These are phyloP conservation scores for Aplidium turbinatum DNA, from an alignment of 23 tunicate genomes.

Conservation along the genomic window DNA sequence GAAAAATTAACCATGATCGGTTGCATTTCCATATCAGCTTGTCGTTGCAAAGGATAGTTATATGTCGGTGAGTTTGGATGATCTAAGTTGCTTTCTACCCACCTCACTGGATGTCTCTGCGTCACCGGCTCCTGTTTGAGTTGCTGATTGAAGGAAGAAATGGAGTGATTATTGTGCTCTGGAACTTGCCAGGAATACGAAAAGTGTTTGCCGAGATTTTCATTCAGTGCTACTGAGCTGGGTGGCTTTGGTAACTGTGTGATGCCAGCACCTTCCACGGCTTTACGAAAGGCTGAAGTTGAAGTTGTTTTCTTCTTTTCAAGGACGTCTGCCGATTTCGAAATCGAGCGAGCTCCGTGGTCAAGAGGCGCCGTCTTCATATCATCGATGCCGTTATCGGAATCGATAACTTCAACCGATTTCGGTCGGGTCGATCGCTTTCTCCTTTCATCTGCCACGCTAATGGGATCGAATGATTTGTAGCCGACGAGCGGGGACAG, in stretches of 20 bases:
- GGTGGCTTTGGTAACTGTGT: slow-evolving; percentile 49
- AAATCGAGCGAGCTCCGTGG: slow-evolving; percentile 21
- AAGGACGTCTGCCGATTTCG: slow-evolving; percentile 19
- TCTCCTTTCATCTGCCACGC: background rate
- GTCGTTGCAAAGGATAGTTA: background rate
- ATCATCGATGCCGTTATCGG: slow-evolving; percentile 1
- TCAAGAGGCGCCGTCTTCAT: slow-evolving; percentile 9
- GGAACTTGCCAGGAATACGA: too few relatives aligned
- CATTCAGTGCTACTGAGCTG: slow-evolving; percentile 31
- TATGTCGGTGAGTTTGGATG: too few relatives aligned
- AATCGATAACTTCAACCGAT: slow-evolving; percentile 27
- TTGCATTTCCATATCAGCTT: slow-evolving; percentile 8
- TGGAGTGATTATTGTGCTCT: too few relatives aligned
- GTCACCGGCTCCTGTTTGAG: too few relatives aligned
- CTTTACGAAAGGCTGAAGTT: slow-evolving; percentile 33
- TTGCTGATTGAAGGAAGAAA: background rate
- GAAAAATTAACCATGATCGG: slow-evolving; percentile 17
- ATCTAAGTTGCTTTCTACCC: too few relatives aligned
- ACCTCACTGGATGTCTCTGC: too few relatives aligned
- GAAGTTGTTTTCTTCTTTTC: background rate
- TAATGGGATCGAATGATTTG: too few relatives aligned
- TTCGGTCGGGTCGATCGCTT: background rate
- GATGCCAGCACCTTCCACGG: slow-evolving; percentile 53
- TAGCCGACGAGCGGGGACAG: too few relatives aligned
- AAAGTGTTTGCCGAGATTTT: too few relatives aligned